These are phyloP conservation scores for Pinctada fucata DNA, from an alignment of 2,888 invertebrate species.

Conservation along the genomic window DNA sequence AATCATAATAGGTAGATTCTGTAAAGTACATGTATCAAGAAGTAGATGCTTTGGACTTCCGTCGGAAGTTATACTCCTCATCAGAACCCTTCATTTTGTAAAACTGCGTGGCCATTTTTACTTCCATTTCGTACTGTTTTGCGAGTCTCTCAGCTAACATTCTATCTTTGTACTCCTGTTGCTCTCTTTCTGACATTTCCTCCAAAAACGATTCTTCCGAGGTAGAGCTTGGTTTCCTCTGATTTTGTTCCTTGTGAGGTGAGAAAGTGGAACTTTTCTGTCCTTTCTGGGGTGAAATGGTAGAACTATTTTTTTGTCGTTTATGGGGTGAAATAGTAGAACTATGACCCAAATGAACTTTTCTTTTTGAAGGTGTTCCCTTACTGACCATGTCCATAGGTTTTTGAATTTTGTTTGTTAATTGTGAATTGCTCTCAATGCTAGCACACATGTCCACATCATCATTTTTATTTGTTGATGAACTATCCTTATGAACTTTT, in stretches of 20 bases:
- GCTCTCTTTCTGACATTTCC: slow-evolving; percentile 2
- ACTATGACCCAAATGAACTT: not conserved
- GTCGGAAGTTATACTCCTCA: slow-evolving; percentile 52
- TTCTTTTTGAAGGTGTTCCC: not conserved
- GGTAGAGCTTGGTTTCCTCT: not conserved
- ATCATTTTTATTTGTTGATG: slow-evolving; percentile 5
- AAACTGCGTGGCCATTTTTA: slow-evolving; percentile 40
- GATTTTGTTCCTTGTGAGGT: not conserved
- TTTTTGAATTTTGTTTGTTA: not conserved
- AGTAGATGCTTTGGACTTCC: slow-evolving; percentile 26
- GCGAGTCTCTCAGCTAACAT: slow-evolving; percentile 51
- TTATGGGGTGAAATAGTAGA: not conserved
- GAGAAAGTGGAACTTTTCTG: not conserved
- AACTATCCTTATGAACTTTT: not conserved
- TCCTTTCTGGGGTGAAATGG: not conserved
- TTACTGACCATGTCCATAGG: not conserved
- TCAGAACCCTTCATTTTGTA: slow-evolving; percentile 51
- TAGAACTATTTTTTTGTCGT: not conserved
- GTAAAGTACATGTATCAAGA: not conserved
- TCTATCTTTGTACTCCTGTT: slow-evolving; percentile 49
- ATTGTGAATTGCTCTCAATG: not conserved
- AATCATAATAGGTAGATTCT: no score
- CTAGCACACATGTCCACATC: not conserved
- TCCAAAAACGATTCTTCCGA: not conserved
- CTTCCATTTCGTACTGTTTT: slow-evolving; percentile 51